phyloP scores from a whole-genome alignment of 2,888 invertebrate genomes.

The Mesochorus sp. region DNA sequence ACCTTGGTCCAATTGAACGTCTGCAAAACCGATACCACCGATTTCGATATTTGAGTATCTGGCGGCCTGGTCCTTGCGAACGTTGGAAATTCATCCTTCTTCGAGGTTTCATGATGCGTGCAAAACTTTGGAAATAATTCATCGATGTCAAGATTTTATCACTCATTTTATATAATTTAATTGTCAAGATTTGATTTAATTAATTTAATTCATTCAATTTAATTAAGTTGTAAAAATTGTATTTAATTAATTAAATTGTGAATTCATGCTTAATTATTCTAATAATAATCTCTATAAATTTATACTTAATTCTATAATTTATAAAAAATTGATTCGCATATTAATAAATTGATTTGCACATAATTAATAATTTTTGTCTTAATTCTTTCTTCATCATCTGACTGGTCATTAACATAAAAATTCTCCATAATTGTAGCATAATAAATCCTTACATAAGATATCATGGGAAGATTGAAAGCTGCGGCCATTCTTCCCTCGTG shows the following conservation, averaged over 20 bases:
- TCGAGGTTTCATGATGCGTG: constrained; percentile 93
- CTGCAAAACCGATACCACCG: constrained; percentile 92
- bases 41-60: constrained; percentile 96
- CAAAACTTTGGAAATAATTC: constrained; percentile 88
- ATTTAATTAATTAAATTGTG: too few relatives aligned
- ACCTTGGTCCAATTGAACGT: constrained; percentile 96
- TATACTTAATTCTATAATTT: too few relatives aligned
- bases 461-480: constrained; percentile 97
- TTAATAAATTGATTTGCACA: too few relatives aligned
- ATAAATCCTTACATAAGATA: constrained; percentile 98
- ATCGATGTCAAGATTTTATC: constrained; percentile 41
- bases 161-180: not conserved
- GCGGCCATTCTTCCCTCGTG: constrained; percentile 97
- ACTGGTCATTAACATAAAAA: too few relatives aligned
- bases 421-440: too few relatives aligned
- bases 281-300: too few relatives aligned
- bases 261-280: too few relatives aligned
- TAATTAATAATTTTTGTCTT: too few relatives aligned
- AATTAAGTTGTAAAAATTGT: too few relatives aligned
- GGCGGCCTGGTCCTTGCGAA: constrained; percentile 96
- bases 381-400: too few relatives aligned
- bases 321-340: too few relatives aligned
- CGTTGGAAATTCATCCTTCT: constrained; percentile 93
- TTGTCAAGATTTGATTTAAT: not conserved
- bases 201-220: too few relatives aligned